Percentiles rank a stretch among this genome's conserved stretches.
phyloP scores from a whole-genome alignment of 2,888 invertebrate genomes.

The Iphiclides podalirius region DNA sequence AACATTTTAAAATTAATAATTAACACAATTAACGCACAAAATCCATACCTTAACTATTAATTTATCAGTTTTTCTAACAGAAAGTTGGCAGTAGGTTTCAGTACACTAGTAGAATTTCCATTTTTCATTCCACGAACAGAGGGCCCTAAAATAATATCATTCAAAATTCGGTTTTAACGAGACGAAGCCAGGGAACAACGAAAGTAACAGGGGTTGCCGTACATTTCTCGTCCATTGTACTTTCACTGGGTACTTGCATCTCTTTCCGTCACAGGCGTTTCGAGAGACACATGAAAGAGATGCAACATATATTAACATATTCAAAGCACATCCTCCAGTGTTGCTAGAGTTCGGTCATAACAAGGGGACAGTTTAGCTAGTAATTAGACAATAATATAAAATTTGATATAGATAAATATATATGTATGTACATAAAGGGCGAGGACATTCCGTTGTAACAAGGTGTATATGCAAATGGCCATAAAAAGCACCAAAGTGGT shows the following conservation, averaged over 20 bases:
- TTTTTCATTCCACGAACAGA: constrained; percentile 45
- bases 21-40: constrained; percentile 72
- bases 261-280: constrained; percentile 11
- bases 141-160: constrained; percentile 62
- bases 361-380: constrained; percentile 32
- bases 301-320: constrained; percentile 14
- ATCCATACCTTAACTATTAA: constrained; percentile 56
- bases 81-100: constrained; percentile 75
- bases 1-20: constrained; percentile 65
- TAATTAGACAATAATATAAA: constrained; percentile 40
- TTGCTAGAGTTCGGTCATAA: constrained; percentile 36
- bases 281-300: constrained; percentile 15
- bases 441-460: constrained; percentile 61
- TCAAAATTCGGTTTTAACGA: constrained; percentile 58
- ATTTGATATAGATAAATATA: constrained; percentile 45
- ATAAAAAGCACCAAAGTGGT: constrained; percentile 69
- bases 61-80: constrained; percentile 50
- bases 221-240: constrained; percentile 23
- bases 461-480: constrained; percentile 68
- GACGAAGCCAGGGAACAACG: constrained; percentile 30
- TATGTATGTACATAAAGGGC: constrained; percentile 45
- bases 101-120: constrained; percentile 52
- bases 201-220: constrained; percentile 18
- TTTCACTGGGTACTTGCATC: constrained; percentile 30
- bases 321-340: constrained; percentile 9